These are phyloP conservation scores for Poecilia gillii DNA, from an alignment of 2,797 vertebrate genomes.

Conservation along the genomic window DNA sequence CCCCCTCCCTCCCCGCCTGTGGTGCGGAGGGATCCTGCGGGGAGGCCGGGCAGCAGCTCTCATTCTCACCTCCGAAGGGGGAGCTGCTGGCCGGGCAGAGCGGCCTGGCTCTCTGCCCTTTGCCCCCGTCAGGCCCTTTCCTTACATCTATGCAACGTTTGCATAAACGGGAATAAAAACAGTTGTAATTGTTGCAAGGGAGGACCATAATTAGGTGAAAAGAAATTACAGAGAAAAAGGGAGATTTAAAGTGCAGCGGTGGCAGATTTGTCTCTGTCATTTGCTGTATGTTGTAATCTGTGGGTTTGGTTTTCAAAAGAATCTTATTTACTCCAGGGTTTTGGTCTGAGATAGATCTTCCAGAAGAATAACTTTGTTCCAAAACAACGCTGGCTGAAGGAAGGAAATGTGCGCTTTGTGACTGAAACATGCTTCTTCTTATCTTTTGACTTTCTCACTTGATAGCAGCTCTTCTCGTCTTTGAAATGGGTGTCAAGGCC, in stretches of 20 bases:
- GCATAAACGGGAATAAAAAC: constrained; percentile 57
- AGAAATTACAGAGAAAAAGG: neutral
- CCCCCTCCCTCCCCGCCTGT: neutral
- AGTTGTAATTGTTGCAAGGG: constrained; percentile 32
- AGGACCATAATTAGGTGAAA: constrained; percentile 4
- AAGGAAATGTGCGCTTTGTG: neutral
- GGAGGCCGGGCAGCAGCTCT: constrained; percentile 57
- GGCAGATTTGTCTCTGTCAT: neutral
- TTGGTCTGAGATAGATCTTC: neutral
- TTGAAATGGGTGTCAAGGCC: constrained; percentile 24
- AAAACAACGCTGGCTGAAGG: neutral
- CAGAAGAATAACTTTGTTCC: neutral
- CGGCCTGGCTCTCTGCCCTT: constrained; percentile 56
- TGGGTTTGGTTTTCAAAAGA: neutral
- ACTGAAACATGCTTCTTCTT: constrained; percentile 7
- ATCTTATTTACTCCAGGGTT: neutral
- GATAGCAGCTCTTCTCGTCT: constrained; percentile 1
- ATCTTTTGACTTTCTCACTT: constrained; percentile 6
- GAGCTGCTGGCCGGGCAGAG: constrained; percentile 50
- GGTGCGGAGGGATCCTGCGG: constrained; percentile 49
- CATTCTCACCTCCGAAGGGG: constrained; percentile 75
- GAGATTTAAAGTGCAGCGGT: neutral
- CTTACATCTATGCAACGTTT: constrained; percentile 60
- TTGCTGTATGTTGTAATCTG: neutral
- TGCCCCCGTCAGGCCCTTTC: constrained; percentile 23